Evolutionary conservation across 1,140 invertebrate genomes (phyloP).

Genomic region (Sogatella furcifera): DNA sequence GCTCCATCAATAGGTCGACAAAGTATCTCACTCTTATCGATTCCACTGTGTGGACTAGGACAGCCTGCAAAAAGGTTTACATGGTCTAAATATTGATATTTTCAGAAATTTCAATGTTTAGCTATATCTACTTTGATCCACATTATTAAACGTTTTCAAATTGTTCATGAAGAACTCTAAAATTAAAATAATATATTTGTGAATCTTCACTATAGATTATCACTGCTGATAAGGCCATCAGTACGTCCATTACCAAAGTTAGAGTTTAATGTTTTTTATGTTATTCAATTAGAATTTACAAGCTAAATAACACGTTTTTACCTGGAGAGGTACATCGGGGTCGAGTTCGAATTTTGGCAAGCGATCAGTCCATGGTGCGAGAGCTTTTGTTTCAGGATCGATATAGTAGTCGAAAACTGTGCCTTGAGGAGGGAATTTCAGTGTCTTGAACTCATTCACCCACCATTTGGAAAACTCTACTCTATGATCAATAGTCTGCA

Average conservation of each 20-base stretch:
- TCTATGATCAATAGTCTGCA: slow-evolving; percentile 51
- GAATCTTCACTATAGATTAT: too few species aligned
- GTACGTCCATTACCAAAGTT: too few species aligned
- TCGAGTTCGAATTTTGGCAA: slow-evolving; percentile 86
- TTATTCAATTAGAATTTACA: too few species aligned
- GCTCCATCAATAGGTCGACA: slow-evolving; percentile 78
- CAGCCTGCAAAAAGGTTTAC: slow-evolving; percentile 45
- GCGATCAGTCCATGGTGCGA: slow-evolving; percentile 79
- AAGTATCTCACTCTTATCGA: slow-evolving; percentile 84
- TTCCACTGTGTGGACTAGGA: slow-evolving; percentile 87
- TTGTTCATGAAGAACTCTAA: too few species aligned
- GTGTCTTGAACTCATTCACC: slow-evolving; percentile 88
- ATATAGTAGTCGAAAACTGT: slow-evolving; percentile 95
- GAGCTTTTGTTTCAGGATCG: slow-evolving; percentile 79
- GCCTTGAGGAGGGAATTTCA: slow-evolving; percentile 83
- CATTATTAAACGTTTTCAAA: too few species aligned
- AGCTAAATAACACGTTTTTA: slow-evolving; percentile 26
- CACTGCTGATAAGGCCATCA: too few species aligned
- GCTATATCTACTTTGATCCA: too few species aligned
- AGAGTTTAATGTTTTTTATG: too few species aligned
- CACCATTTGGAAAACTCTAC: slow-evolving; percentile 96
- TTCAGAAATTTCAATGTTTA: too few species aligned
- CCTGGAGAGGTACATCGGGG: slow-evolving; percentile 81
- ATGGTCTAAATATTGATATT: too few species aligned
- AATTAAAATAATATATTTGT: too few species aligned